A percentile compares a stretch with the other conserved stretches of the same genome.
phyloP scores from a whole-genome alignment of 2,113 vertebrate genomes.

The Pteruthius melanotis region DNA sequence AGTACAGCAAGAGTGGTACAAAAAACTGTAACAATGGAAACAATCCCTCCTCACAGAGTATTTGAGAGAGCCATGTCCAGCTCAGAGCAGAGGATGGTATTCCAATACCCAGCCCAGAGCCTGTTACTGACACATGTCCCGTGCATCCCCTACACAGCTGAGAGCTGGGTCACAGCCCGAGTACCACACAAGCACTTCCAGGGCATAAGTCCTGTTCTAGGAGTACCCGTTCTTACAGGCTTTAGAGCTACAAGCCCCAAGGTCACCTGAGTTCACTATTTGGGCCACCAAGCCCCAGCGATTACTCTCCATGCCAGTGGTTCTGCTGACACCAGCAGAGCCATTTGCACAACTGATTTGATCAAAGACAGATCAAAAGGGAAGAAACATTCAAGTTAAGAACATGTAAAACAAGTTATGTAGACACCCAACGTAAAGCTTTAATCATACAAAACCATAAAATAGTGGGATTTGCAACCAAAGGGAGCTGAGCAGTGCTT shows the following conservation, averaged over 20 bases:
- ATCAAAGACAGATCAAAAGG: neutral
- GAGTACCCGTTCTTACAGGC: neutral
- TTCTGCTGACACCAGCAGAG: neutral
- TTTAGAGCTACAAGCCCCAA: neutral
- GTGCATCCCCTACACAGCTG: neutral
- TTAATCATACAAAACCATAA: neutral
- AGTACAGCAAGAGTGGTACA: neutral
- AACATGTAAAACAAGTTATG: neutral
- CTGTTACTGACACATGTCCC: neutral
- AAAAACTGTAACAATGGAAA: neutral
- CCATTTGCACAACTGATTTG: neutral
- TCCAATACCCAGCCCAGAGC: neutral
- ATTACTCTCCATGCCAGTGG: neutral
- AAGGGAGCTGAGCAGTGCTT: neutral
- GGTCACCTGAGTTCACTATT: neutral
- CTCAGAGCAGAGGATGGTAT: neutral
- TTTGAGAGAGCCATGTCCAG: neutral
- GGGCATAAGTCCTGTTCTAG: neutral
- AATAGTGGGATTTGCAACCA: neutral
- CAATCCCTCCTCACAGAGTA: neutral
- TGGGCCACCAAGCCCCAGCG: neutral
- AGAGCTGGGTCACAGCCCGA: neutral
- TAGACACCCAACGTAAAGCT: neutral
- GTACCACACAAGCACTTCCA: neutral
- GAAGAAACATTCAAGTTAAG: neutral